These are phyloP conservation scores for Nothocercus nigrocapillus DNA, from an alignment of 2,113 vertebrate genomes.

Conservation along the genomic window DNA sequence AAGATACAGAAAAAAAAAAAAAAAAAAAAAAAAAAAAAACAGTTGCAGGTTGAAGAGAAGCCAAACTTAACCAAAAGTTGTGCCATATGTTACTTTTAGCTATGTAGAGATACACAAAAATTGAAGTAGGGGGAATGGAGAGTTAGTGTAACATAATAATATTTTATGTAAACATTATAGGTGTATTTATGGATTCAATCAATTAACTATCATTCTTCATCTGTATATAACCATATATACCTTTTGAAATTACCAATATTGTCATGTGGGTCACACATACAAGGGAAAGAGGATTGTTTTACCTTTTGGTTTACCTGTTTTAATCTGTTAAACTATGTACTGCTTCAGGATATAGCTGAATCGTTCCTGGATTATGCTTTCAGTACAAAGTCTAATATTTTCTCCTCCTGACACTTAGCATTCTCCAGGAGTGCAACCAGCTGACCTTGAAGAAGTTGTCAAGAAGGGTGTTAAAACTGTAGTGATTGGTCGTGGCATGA, in stretches of 20 bases:
- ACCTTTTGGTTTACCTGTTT: background rate
- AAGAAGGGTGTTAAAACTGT: slow-evolving; percentile 84
- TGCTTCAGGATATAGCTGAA: background rate
- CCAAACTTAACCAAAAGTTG: background rate
- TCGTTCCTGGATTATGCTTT: background rate
- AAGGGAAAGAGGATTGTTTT: background rate
- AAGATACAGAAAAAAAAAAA: background rate
- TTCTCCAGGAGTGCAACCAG: slow-evolving; percentile 91
- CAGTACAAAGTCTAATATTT: background rate
- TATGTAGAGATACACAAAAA: accelerated
- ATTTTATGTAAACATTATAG: background rate
- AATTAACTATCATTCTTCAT: background rate
- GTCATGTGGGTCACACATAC: accelerated
- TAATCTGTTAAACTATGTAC: background rate
- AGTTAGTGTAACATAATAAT: background rate
- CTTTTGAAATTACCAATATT: background rate
- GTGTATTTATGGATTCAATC: background rate
- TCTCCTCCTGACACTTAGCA: slow-evolving; percentile 80
- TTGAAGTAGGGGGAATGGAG: background rate
- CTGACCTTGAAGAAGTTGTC: slow-evolving; percentile 92
- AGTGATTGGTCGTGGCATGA: slow-evolving; percentile 96
- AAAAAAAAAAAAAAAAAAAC: background rate
- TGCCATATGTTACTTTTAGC: background rate
- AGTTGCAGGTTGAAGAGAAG: background rate
- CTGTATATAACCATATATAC: background rate